Conservation (phyloP, 2,113 vertebrate species). For the Hippopotamus amphibius region DNA sequence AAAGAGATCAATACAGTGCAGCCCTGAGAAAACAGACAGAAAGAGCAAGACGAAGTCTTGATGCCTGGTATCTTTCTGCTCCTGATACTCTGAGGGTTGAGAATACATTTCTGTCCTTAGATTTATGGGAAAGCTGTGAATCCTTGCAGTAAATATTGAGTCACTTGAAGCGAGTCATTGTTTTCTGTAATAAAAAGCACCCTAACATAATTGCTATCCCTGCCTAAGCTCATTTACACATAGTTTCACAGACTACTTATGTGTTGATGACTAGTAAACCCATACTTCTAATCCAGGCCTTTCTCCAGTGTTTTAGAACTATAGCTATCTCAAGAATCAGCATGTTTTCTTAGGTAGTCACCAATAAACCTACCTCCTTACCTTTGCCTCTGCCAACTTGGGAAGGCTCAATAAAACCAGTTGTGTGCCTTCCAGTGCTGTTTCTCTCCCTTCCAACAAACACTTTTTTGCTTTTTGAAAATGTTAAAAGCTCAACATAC, state of each 20-base stretch:
- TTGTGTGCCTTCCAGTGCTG: background rate
- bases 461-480: background rate
- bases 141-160: background rate
- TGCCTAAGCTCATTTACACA: background rate
- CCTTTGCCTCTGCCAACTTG: background rate
- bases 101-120: background rate
- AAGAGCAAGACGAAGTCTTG: background rate
- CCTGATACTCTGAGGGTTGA: background rate
- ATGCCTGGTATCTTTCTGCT: background rate
- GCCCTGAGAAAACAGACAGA: background rate
- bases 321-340: background rate
- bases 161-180: background rate
- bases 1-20: background rate
- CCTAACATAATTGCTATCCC: background rate
- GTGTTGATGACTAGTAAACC: background rate
- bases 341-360: background rate
- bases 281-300: background rate
- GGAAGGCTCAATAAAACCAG: background rate
- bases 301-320: background rate
- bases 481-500: background rate
- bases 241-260: background rate
- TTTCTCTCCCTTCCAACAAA: background rate
- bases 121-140: background rate
- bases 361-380: background rate
- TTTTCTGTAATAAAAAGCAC: slow-evolving; percentile 21